phyloP scores from a whole-genome alignment of 2,113 vertebrate genomes.

The Noctilio leporinus region DNA sequence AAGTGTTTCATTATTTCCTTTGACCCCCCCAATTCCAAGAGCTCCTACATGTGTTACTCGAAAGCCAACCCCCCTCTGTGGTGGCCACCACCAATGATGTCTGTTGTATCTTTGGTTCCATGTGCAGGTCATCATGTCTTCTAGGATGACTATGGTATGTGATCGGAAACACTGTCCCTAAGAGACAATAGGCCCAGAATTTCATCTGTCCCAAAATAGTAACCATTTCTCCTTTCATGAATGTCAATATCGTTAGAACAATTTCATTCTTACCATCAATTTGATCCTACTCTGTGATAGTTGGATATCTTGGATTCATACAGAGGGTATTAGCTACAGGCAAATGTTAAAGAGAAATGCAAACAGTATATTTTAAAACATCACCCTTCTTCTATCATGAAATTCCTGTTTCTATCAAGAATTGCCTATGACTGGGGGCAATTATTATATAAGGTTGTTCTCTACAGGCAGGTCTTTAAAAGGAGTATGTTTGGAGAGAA shows the following conservation, averaged over 20 bases:
- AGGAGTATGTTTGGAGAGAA: not conserved
- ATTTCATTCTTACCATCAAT: not conserved
- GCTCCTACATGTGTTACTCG: not conserved
- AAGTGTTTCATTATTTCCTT: not conserved
- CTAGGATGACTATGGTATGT: not conserved
- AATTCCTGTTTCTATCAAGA: not conserved
- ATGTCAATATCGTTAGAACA: not conserved
- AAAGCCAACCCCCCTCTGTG: not conserved
- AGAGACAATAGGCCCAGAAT: not conserved
- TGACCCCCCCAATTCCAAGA: not conserved
- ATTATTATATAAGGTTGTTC: not conserved
- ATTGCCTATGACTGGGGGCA: not conserved
- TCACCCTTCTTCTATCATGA: not conserved
- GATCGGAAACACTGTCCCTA: not conserved
- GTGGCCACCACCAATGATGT: not conserved
- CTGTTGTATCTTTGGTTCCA: not conserved
- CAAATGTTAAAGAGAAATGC: not conserved
- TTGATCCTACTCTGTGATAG: not conserved
- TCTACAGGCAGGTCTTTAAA: not conserved
- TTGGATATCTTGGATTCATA: not conserved
- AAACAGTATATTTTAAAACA: not conserved
- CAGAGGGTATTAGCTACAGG: not conserved
- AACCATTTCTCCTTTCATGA: not conserved
- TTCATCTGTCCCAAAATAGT: not conserved
- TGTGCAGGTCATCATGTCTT: not conserved